These are phyloP conservation scores for Percina caprodes DNA, from an alignment of 2,113 vertebrate species.

Conservation along the genomic window DNA sequence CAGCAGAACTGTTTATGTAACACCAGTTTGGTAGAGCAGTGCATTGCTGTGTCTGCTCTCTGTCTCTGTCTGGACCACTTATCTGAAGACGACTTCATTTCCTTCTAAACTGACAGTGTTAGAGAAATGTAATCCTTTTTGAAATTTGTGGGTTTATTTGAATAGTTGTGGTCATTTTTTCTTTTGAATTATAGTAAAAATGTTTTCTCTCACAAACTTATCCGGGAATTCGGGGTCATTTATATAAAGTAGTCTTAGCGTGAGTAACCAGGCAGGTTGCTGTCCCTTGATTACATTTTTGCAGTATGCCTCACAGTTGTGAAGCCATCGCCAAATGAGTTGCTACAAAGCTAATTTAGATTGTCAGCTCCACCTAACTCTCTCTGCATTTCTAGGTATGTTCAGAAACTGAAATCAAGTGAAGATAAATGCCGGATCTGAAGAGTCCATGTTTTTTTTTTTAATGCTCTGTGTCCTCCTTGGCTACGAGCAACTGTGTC, in stretches of 20 bases:
- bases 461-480: too few relatives aligned
- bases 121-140: neutral
- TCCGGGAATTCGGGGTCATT: neutral
- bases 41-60: conserved; percentile 17
- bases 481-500: too few relatives aligned
- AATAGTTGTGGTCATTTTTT: neutral
- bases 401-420: too few relatives aligned
- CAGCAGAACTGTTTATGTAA: conserved; percentile 55
- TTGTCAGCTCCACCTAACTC: too few relatives aligned
- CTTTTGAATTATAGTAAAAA: neutral
- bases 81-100: neutral
- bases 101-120: neutral
- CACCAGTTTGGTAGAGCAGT: neutral
- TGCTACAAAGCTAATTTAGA: too few relatives aligned
- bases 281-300: too few relatives aligned
- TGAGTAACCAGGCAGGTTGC: neutral
- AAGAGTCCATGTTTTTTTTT: too few relatives aligned
- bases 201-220: neutral
- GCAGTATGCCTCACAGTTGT: too few relatives aligned
- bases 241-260: neutral
- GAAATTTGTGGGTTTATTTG: neutral
- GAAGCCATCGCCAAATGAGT: too few relatives aligned
- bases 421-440: too few relatives aligned
- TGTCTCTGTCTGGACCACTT: conserved; percentile 22
- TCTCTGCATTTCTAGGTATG: too few relatives aligned